Evolutionary conservation across 2,113 vertebrate genomes (phyloP).

Genomic region (Acanthisitta chloris): DNA sequence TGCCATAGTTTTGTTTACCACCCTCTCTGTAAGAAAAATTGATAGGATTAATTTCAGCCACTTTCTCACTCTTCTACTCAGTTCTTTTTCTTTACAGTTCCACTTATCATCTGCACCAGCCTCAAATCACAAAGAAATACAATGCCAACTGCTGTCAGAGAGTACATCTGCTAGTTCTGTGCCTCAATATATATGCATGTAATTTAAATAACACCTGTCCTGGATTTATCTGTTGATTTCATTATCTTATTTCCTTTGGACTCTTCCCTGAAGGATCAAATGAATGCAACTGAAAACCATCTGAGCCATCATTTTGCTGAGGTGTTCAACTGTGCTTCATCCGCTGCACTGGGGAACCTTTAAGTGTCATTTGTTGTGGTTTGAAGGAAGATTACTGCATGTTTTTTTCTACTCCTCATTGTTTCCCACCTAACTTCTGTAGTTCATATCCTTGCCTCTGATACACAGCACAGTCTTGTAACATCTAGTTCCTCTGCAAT

Average conservation of each 20-base stretch:
- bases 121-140: background rate
- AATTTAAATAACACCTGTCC: background rate
- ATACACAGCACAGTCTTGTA: background rate
- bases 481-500: background rate
- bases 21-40: background rate
- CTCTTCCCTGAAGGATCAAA: background rate
- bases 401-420: background rate
- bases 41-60: background rate
- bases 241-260: background rate
- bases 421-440: background rate
- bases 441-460: background rate
- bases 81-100: background rate
- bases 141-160: background rate
- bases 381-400: background rate
- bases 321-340: background rate
- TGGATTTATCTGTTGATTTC: background rate
- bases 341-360: background rate
- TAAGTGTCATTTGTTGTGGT: background rate
- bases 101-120: background rate
- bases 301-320: background rate
- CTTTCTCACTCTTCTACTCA: background rate
- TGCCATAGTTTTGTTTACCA: background rate
- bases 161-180: background rate
- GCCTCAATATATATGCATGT: background rate
- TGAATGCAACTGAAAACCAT: background rate